A percentile compares a stretch with the other conserved stretches of the same genome.
These are phyloP conservation scores for Procambarus virginalis DNA, from an alignment of 1,140 invertebrate species.

Conservation along the genomic window DNA sequence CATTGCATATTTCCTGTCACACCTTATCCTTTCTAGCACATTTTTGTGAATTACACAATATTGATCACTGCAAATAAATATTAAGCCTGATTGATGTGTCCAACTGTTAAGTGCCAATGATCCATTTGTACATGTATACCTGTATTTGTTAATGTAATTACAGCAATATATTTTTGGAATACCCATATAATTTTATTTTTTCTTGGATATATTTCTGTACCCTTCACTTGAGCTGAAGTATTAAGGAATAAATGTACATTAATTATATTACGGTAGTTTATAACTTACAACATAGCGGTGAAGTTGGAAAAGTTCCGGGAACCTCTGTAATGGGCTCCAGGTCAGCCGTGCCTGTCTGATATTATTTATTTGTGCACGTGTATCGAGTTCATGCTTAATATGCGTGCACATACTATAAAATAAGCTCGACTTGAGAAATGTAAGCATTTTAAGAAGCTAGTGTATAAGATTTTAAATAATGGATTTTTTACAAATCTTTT, in stretches of 20 bases:
- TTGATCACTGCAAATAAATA: neutral
- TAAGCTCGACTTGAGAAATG: neutral
- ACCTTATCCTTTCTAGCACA: neutral
- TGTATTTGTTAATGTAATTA: neutral
- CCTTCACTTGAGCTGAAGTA: neutral
- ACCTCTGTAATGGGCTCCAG: neutral
- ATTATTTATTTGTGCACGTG: neutral
- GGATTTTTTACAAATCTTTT: neutral
- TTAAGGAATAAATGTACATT: neutral
- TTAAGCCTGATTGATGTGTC: neutral
- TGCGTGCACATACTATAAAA: neutral
- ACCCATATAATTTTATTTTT: neutral
- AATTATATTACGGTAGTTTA: neutral
- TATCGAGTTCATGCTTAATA: neutral
- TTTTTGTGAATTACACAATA: neutral
- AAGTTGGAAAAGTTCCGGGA: neutral
- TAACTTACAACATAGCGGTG: neutral
- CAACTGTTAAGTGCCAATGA: neutral
- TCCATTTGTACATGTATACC: neutral
- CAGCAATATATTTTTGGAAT: constrained; percentile 2
- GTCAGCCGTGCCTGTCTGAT: neutral
- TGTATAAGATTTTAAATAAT: neutral
- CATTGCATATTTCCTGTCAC: too few relatives aligned
- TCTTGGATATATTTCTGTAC: neutral
- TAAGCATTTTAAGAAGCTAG: neutral